Evolutionary conservation across 2,113 vertebrate species (phyloP).

Genomic region (Tetrao urogallus): DNA sequence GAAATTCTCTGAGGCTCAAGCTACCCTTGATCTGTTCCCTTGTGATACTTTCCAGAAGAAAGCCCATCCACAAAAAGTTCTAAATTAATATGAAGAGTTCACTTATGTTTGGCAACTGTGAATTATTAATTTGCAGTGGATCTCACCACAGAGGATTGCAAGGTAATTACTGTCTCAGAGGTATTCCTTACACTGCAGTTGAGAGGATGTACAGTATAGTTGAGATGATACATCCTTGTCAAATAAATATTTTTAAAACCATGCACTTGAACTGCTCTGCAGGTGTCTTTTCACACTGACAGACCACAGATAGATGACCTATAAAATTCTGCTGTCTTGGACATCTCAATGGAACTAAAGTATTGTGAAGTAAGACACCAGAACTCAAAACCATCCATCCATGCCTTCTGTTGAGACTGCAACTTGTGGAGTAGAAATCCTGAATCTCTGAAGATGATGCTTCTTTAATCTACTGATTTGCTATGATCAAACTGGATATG

Average conservation of each 20-base stretch:
- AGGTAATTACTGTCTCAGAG: not conserved
- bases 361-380: not conserved
- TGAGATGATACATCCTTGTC: not conserved
- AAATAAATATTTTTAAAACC: not conserved
- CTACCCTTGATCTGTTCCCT: not conserved
- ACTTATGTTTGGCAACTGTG: not conserved
- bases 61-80: not conserved
- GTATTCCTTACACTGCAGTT: not conserved
- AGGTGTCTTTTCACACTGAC: not conserved
- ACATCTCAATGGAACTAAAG: not conserved
- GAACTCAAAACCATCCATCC: not conserved
- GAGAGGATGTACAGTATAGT: not conserved
- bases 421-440: not conserved
- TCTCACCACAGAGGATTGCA: not conserved
- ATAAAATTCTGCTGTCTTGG: not conserved
- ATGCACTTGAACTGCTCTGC: not conserved
- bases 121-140: not conserved
- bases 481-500: not conserved
- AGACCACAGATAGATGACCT: not conserved
- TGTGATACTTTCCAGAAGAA: constrained; percentile 11
- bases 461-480: not conserved
- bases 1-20: constrained; percentile 4
- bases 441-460: not conserved
- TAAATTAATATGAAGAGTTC: not conserved
- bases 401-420: not conserved